phyloP scores from a whole-genome alignment of 2,113 vertebrate genomes.

The Cettia cetti region DNA sequence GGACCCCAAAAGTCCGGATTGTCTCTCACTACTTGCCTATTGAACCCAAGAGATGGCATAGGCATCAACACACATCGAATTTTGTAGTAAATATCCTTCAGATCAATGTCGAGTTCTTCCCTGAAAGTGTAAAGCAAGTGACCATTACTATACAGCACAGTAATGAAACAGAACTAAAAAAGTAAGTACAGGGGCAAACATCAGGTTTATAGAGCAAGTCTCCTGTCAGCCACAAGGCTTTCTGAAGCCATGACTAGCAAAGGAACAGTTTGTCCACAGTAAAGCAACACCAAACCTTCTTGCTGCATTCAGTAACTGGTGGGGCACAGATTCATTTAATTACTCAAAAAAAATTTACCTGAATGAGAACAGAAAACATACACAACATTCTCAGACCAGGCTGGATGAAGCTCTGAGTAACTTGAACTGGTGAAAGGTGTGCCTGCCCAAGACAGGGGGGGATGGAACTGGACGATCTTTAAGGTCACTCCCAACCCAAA shows the following conservation, averaged over 20 bases:
- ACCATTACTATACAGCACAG: constrained; percentile 12
- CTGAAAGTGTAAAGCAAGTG: constrained; percentile 69
- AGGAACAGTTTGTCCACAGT: neutral
- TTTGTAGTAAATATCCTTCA: constrained; percentile 99
- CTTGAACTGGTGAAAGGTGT: neutral
- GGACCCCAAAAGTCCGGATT: constrained; percentile 99
- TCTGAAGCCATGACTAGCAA: neutral
- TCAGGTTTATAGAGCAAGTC: neutral
- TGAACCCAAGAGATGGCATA: constrained; percentile 96
- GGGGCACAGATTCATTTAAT: neutral
- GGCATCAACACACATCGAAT: constrained; percentile 98
- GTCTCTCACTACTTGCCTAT: constrained; percentile 96
- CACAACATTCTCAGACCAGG: neutral
- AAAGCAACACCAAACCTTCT: neutral
- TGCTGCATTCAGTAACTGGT: neutral
- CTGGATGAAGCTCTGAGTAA: neutral
- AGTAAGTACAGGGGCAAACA: neutral
- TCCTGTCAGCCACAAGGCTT: neutral
- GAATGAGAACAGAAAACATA: neutral
- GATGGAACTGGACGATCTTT: neutral
- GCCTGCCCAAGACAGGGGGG: neutral
- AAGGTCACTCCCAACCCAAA: neutral
- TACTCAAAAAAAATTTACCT: neutral
- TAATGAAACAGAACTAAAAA: neutral
- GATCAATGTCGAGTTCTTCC: constrained; percentile 95